Conservation (phyloP, 1,140 invertebrate genomes). For the Aphaenogaster ashmeadi region DNA sequence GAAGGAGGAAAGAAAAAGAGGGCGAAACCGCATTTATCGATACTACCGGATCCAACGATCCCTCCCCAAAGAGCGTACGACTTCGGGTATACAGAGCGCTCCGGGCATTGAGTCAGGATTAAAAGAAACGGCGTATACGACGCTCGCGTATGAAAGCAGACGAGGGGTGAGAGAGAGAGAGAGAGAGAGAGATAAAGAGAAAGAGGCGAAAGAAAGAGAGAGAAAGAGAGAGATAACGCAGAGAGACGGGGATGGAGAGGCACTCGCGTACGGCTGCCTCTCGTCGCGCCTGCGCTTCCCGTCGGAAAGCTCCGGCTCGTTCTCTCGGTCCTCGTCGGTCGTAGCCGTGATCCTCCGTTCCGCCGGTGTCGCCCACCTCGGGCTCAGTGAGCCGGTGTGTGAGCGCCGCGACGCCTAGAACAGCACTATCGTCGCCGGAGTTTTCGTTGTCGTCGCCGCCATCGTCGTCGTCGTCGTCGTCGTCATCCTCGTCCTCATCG, state of each 20-base stretch:
- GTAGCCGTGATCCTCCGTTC: slow-evolving; percentile 71
- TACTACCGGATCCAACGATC: background rate
- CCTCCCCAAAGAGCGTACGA: slow-evolving; percentile 6
- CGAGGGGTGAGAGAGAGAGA: background rate
- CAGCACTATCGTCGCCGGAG: slow-evolving; percentile 61
- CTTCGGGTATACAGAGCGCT: slow-evolving; percentile 1
- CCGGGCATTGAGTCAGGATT: slow-evolving; percentile 16
- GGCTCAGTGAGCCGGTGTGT: slow-evolving; percentile 79
- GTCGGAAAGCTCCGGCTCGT: slow-evolving; percentile 68
- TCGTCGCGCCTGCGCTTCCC: slow-evolving; percentile 68
- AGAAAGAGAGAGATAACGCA: background rate
- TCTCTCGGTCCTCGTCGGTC: slow-evolving; percentile 77
- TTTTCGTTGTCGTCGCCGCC: slow-evolving; percentile 38
- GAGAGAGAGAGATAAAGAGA: background rate
- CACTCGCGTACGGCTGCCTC: background rate
- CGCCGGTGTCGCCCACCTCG: slow-evolving; percentile 75
- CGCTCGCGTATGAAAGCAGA: background rate
- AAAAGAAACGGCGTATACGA: slow-evolving; percentile 34
- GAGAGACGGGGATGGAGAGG: background rate
- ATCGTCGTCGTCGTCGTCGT: slow-evolving; percentile 32
- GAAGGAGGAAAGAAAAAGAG: background rate
- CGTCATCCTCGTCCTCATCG: slow-evolving; percentile 39
- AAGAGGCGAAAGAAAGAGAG: background rate
- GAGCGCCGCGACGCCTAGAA: slow-evolving; percentile 78
- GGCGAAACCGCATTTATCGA: background rate